Conservation (phyloP, 64 coral and sea anemone species). For the Orbicella faveolata region DNA sequence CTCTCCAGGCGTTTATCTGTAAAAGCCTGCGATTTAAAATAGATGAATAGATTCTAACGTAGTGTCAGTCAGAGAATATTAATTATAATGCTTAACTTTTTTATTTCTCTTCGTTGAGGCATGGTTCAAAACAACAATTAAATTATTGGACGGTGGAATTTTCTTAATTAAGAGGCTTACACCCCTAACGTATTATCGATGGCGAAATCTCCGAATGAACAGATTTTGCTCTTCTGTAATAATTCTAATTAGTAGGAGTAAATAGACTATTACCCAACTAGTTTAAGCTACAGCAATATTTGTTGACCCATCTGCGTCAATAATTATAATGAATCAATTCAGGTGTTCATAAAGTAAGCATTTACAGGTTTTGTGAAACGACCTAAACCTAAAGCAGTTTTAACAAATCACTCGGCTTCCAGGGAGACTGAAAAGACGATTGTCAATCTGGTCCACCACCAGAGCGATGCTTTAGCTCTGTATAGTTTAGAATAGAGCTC, state of each 20-base stretch:
- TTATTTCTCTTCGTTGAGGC: background rate
- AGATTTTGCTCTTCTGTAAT: background rate
- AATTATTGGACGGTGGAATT: too few relatives aligned
- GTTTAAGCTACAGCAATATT: background rate
- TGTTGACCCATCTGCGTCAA: constrained; percentile 24
- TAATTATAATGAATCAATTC: background rate
- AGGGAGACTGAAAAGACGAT: background rate
- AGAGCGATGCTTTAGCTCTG: background rate
- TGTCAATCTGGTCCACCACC: background rate
- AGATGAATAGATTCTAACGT: too few relatives aligned
- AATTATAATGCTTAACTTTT: background rate
- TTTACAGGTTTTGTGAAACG: background rate
- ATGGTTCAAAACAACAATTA: too few relatives aligned
- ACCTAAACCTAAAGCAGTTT: background rate
- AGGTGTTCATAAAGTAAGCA: constrained; percentile 8
- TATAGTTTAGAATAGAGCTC: background rate
- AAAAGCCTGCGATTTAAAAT: too few relatives aligned
- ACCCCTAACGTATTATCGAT: background rate
- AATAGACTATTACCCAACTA: background rate
- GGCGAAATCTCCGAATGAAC: background rate
- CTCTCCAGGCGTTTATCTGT: too few relatives aligned
- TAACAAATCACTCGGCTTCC: background rate
- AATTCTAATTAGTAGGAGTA: constrained; percentile 9
- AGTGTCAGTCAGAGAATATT: too few relatives aligned
- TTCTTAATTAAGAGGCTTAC: background rate